Base-by-base conservation (phyloP, 2,797 vertebrate species). In the Moxostoma hubbsi region DNA sequence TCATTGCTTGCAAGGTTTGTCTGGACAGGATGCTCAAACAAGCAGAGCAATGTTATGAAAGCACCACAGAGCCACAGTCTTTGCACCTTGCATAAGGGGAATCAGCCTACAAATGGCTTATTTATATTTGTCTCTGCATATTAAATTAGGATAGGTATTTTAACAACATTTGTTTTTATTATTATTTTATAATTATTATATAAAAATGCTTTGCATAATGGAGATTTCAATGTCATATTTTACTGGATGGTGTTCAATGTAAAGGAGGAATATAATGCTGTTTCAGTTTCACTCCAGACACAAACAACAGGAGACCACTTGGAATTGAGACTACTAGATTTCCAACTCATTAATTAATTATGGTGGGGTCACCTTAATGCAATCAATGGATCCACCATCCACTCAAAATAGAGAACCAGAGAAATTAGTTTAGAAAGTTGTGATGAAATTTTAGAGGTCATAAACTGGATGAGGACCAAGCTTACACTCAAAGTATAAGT, bases 341-440 rank as follows among this genome's bases (percentile, higher is more conserved):
- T 79, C 77, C 77, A 51, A 46, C 18, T 66, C 77, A 79, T 79
- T 66, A 65, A 73, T 73, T 66, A 7, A 51, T 79, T 50, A 73
- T 66, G 53, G 66, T 43, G 10, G 51, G n/a, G 61, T 79, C 62
- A 64, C 76, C 59, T 78, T 63, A 55, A 71, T 43, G 9, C 59
- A 73, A 50, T 73, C 61, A 57, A 66, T 73, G 46, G 45, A 73
- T 65, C 36, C 46, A 53, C 49, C 15, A 53, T 12, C 24, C 49
- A 8, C 59, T 79, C 68, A 10, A 72, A 50, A 50, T 4, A 72
- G 10, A 15, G 13, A 11, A 64, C 1, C 2, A 64, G 10, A 50
- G 13, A 11, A 61, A 3, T 62, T 12, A 8, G 15, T 54, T 72
- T 65, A 45, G 15, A 50, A 71, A 63, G 43, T 5, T 62, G 15